Conservation (phyloP, 2,113 vertebrate genomes). For the Ranitomeya variabilis region DNA sequence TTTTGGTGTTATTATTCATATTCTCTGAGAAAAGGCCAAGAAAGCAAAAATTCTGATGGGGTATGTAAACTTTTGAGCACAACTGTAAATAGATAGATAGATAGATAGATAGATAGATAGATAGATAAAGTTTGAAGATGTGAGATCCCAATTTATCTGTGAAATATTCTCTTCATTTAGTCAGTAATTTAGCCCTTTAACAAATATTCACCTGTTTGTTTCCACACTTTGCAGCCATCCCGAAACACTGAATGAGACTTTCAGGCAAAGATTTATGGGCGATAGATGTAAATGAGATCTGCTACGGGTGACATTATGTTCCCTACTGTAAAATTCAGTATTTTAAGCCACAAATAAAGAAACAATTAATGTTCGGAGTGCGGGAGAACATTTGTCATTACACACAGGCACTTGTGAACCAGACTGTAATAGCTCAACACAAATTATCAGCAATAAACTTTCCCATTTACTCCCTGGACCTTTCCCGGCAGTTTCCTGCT, state of each 20-base stretch:
- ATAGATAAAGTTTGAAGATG: no score
- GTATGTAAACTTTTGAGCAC: no score
- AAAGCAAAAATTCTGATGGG: no score
- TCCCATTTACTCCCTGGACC: neutral
- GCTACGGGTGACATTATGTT: neutral
- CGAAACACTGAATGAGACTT: neutral
- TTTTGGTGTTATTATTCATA: no score
- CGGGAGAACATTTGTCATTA: neutral
- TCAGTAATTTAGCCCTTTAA: no score
- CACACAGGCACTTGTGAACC: neutral
- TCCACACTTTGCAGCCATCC: neutral
- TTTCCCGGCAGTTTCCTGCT: neutral
- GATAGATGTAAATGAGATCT: neutral
- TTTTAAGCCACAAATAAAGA: neutral
- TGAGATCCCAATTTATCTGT: no score
- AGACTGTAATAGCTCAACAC: neutral
- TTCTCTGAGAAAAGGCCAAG: no score
- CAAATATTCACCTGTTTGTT: no score
- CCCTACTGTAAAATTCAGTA: neutral
- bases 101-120: no score
- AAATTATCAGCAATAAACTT: slow-evolving; percentile 12
- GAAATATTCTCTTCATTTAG: no score
- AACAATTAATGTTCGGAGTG: neutral
- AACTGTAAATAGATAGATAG: no score
- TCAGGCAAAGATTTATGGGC: neutral